phyloP scores from a whole-genome alignment of 1,140 invertebrate species.

The Plectus sambesii region DNA sequence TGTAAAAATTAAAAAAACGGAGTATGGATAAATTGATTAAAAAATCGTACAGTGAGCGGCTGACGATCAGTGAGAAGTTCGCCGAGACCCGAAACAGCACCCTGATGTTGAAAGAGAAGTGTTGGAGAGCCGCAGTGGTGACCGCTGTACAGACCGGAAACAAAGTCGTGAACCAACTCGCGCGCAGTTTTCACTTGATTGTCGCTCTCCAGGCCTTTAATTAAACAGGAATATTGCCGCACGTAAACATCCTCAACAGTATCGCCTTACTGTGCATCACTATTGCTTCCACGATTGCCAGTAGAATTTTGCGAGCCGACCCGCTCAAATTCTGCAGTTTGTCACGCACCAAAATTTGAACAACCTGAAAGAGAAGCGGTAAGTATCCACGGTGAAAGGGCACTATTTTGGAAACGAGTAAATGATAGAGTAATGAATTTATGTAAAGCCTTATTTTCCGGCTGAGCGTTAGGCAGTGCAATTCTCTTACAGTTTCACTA shows the following conservation, averaged over 20 bases:
- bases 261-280: slow-evolving; percentile 68
- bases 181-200: slow-evolving; percentile 39
- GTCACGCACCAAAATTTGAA: slow-evolving; percentile 74
- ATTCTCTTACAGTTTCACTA: no score
- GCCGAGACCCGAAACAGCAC: slow-evolving; percentile 4
- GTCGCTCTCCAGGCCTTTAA: slow-evolving; percentile 35
- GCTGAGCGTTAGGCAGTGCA: no score
- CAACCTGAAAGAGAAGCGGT: slow-evolving; percentile 51
- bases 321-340: slow-evolving; percentile 72
- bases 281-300: slow-evolving; percentile 85
- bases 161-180: slow-evolving; percentile 36
- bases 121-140: slow-evolving; percentile 41
- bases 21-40: no score
- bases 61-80: slow-evolving; percentile 25
- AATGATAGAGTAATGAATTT: no score
- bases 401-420: no score
- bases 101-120: neutral
- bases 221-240: neutral
- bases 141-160: slow-evolving; percentile 29
- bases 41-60: slow-evolving; percentile 26
- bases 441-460: no score
- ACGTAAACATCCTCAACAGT: no score
- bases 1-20: no score
- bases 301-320: slow-evolving; percentile 76
- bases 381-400: no score